Base-by-base conservation (phyloP, 2,797 vertebrate species). In the Protonibea diacanthus region DNA sequence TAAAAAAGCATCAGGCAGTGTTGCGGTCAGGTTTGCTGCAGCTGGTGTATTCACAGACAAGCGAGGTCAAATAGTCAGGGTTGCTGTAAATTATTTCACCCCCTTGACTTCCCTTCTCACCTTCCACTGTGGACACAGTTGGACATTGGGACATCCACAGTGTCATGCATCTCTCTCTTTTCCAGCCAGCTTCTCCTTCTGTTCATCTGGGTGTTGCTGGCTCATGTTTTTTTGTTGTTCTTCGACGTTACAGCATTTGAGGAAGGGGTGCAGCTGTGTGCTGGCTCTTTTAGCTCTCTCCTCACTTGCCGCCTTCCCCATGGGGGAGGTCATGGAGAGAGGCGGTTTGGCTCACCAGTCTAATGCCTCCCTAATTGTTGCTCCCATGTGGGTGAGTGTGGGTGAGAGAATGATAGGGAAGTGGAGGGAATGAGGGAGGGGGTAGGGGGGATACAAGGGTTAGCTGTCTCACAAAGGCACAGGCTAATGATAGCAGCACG, bases 291-390 rank as follows among this genome's bases (percentile, higher is more conserved):
- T 75, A 77, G 69, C 57, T 79, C 75, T 81, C 53, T 72, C 58
- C 57, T 44, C 58, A 38, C 66, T 77, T 25, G 5, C 59, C 1
- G 15, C 55, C 59, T 66, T 85, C 62, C 80, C 88, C 73, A 68
- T 48, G 53, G 80, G 84, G 78, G 64, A 91, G 89, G 90, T 92
- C 89, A 81, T 42, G 29, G 47, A 80, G 53, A 76, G 81, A 84
- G 80, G 73, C 60, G 67, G 77, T 79, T 80, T 83, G 81, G 81
- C 82, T 74, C 87, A 78, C 82, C 66, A 81, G 62, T 73, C 78
- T 91, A 88, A 90, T 89, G 70, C 71, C 77, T 91, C 85, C 77
- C 85, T 94, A 94, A 94, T 94, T 93, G 91, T 85, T 8, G 76
- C 88, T 92, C 89, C 90, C 78, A 84, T 88, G 89, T 87, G 89